Conservation (phyloP, 2,113 vertebrate species). For the Columba livia region DNA sequence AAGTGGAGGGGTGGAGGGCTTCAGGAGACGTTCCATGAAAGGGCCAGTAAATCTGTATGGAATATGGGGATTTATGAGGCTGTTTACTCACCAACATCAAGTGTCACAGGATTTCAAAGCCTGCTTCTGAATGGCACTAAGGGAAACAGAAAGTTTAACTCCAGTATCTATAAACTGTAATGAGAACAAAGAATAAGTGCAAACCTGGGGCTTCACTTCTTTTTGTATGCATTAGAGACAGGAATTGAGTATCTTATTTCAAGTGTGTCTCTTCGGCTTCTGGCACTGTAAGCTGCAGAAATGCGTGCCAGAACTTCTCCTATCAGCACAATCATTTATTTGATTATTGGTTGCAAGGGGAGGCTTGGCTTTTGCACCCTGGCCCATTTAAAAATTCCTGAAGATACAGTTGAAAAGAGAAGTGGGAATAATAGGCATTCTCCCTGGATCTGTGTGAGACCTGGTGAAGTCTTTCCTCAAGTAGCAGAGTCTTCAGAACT, state of each 20-base stretch:
- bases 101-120: not conserved
- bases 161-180: not conserved
- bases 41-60: not conserved
- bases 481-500: not conserved
- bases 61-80: not conserved
- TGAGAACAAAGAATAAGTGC: not conserved
- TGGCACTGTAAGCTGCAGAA: not conserved
- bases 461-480: not conserved
- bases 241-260: not conserved
- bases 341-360: not conserved
- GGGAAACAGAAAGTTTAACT: not conserved
- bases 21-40: not conserved
- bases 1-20: not conserved
- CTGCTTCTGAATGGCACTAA: not conserved
- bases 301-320: not conserved
- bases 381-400: not conserved
- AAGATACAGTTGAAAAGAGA: not conserved
- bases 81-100: constrained; percentile 5
- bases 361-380: not conserved
- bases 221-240: not conserved
- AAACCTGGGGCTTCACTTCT: not conserved
- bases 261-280: not conserved
- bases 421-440: not conserved
- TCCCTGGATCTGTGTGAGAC: not conserved
- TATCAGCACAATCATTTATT: not conserved